Evolutionary conservation across 2,113 vertebrate genomes (phyloP).

Genomic region (Strix aluco): DNA sequence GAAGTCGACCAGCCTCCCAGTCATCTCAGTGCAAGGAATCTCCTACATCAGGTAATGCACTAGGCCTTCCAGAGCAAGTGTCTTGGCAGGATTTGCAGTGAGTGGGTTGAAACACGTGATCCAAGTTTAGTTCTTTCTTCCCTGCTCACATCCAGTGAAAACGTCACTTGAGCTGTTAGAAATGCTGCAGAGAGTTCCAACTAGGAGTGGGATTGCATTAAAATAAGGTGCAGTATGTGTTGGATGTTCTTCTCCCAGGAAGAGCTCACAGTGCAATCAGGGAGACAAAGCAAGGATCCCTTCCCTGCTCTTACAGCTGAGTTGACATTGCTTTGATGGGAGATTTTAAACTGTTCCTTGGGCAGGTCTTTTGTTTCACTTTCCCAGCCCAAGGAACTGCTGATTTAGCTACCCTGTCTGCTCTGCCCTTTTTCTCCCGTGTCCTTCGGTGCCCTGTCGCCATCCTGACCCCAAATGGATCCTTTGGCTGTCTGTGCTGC

Average conservation of each 20-base stretch:
- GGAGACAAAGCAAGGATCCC: not conserved
- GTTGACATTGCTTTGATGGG: not conserved
- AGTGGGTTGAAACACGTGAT: not conserved
- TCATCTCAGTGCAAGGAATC: slow-evolving; percentile 78
- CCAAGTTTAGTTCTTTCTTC: not conserved
- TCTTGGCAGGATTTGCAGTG: not conserved
- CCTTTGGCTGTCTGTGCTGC: not conserved
- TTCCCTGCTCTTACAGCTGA: not conserved
- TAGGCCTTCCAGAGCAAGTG: not conserved
- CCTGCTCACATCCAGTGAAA: not conserved
- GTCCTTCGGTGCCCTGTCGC: not conserved
- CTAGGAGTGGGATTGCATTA: not conserved
- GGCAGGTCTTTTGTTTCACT: not conserved
- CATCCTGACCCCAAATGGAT: not conserved
- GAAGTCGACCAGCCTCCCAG: slow-evolving; percentile 86
- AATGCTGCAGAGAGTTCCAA: not conserved
- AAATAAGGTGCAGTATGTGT: not conserved
- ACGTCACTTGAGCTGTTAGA: not conserved
- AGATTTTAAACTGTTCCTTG: not conserved
- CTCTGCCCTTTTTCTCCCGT: not conserved
- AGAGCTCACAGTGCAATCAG: not conserved
- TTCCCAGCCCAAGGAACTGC: not conserved
- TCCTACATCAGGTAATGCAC: slow-evolving; percentile 81
- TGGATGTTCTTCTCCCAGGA: not conserved
- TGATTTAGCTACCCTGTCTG: not conserved